Conservation (phyloP, 2,113 vertebrate genomes). For the Dasyprocta punctata region DNA sequence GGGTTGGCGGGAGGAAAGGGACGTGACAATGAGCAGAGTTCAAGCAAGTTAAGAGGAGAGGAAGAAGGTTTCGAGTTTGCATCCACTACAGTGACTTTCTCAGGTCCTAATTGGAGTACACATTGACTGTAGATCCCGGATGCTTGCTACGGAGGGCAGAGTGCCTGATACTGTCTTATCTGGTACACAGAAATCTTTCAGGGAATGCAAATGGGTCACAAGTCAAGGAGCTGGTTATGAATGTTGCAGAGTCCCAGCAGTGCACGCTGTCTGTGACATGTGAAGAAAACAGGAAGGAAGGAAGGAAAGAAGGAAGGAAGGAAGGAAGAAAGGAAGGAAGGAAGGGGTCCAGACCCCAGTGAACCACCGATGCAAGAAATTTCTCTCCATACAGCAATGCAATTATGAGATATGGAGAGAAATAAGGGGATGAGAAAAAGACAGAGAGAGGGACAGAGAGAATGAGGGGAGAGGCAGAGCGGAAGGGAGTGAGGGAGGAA, state of each 20-base stretch:
- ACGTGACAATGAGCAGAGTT: not conserved
- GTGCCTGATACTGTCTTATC: not conserved
- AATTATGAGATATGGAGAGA: not conserved
- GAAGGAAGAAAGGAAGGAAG: not conserved
- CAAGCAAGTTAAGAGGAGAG: not conserved
- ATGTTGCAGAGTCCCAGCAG: not conserved
- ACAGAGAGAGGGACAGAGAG: not conserved
- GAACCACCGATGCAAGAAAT: not conserved
- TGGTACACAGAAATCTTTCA: not conserved
- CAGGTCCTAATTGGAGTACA: not conserved
- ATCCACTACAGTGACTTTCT: not conserved
- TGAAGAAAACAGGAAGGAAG: not conserved
- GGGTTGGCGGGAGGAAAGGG: not conserved
- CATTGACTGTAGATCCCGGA: not conserved
- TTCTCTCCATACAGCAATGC: not conserved
- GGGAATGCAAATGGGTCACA: not conserved
- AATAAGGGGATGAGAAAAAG: not conserved
- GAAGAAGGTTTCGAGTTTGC: not conserved
- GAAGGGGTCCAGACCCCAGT: not conserved
- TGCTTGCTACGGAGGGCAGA: not conserved
- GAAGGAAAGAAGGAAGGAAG: not conserved
- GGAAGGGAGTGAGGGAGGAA: not conserved
- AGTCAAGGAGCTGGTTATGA: not conserved
- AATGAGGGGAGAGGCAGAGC: not conserved
- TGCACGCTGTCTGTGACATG: not conserved